phyloP scores from a whole-genome alignment of 1,140 invertebrate species.

The Stegodyphus dumicola region DNA sequence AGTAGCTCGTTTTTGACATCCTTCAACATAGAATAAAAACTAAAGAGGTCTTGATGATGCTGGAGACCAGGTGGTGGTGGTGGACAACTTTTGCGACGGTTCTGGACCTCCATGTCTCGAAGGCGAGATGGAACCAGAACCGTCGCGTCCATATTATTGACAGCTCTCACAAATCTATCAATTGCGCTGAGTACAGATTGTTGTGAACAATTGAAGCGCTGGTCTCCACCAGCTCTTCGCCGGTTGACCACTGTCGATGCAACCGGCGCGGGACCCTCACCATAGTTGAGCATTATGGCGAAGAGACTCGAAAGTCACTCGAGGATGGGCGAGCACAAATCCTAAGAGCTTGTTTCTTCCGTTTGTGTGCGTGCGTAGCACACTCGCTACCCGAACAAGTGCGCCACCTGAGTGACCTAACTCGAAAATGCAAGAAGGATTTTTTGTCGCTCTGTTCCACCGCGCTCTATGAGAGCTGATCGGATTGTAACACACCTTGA shows the following conservation, averaged over 20 bases:
- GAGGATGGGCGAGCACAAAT: neutral
- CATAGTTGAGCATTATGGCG: slow-evolving; percentile 48
- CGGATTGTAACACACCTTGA: slow-evolving; percentile 31
- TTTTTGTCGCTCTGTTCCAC: slow-evolving; percentile 29
- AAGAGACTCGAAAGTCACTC: slow-evolving; percentile 10
- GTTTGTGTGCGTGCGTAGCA: slow-evolving; percentile 50
- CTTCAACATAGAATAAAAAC: slow-evolving; percentile 84
- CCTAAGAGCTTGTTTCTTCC: neutral
- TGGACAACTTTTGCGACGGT: slow-evolving; percentile 66
- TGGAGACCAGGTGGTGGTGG: slow-evolving; percentile 31
- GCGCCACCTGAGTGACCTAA: slow-evolving; percentile 56
- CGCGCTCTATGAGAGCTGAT: slow-evolving; percentile 13
- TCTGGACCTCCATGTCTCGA: slow-evolving; percentile 79
- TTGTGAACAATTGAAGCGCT: slow-evolving; percentile 68
- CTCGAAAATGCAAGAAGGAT: slow-evolving; percentile 45
- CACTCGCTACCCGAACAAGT: slow-evolving; percentile 45
- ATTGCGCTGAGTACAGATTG: slow-evolving; percentile 87
- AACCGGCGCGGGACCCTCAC: slow-evolving; percentile 21
- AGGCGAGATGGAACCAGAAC: slow-evolving; percentile 87
- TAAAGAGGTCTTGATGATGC: slow-evolving; percentile 80
- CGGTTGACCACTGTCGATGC: neutral
- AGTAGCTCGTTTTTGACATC: slow-evolving; percentile 84
- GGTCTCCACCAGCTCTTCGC: slow-evolving; percentile 11
- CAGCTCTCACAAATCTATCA: slow-evolving; percentile 87
- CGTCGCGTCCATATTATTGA: slow-evolving; percentile 89